Percentiles rank a stretch among this genome's conserved stretches.
Conservation (phyloP, 1,140 invertebrate species). For the Brachionus paranguensis region DNA sequence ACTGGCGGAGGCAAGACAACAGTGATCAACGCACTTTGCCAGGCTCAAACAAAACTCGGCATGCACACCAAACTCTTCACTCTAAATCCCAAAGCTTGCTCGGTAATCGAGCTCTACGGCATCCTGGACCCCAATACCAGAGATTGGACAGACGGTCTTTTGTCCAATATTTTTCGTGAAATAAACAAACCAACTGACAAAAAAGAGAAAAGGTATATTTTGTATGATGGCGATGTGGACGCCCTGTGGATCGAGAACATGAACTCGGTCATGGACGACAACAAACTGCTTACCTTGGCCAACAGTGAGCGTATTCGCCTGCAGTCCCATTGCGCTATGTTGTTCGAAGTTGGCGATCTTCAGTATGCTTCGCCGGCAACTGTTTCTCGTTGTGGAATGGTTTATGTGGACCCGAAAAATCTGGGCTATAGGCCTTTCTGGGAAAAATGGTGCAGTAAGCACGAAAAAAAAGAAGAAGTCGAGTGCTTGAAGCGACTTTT, state of each 20-base stretch:
- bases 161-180: slow-evolving; percentile 81
- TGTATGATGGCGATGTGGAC: slow-evolving; percentile 88
- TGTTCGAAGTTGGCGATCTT: slow-evolving; percentile 83
- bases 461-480: slow-evolving; percentile 47
- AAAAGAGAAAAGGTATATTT: slow-evolving; percentile 70
- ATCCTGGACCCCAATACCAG: slow-evolving; percentile 72
- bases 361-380: slow-evolving; percentile 61
- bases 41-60: slow-evolving; percentile 69
- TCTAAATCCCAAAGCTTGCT: slow-evolving; percentile 73
- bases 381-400: slow-evolving; percentile 57
- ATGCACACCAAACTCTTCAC: slow-evolving; percentile 69
- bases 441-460: slow-evolving; percentile 64
- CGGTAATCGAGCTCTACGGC: slow-evolving; percentile 82
- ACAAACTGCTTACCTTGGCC: slow-evolving; percentile 75
- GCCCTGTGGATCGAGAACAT: slow-evolving; percentile 89
- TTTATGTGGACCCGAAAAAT: slow-evolving; percentile 71
- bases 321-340: slow-evolving; percentile 70
- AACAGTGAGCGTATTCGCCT: slow-evolving; percentile 81
- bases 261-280: slow-evolving; percentile 94
- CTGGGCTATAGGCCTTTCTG: slow-evolving; percentile 77
- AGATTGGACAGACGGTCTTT: slow-evolving; percentile 83
- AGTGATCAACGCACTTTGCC: slow-evolving; percentile 71
- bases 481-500: slow-evolving; percentile 59
- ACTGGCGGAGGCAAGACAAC: slow-evolving; percentile 83
- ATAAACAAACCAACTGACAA: slow-evolving; percentile 69